Conservation (phyloP, 2,888 invertebrate species). For the Orgyia antiqua region DNA sequence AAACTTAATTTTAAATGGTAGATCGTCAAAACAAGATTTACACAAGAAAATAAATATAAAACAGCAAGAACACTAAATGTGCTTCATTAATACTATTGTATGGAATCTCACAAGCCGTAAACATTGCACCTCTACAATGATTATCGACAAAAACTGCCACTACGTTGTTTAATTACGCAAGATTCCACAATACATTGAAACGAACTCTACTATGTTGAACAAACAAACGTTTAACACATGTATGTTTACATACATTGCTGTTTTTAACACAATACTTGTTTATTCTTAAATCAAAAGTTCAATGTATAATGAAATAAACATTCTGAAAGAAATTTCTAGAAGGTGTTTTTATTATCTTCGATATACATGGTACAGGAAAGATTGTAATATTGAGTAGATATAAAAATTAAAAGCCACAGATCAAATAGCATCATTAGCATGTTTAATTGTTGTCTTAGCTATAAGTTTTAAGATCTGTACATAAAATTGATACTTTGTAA, state of each 20-base stretch:
- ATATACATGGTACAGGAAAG: slow-evolving; percentile 3
- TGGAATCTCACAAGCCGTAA: slow-evolving; percentile 44
- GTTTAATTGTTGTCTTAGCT: slow-evolving; percentile 30
- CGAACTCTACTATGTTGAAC: slow-evolving; percentile 34
- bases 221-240: slow-evolving; percentile 10
- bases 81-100: slow-evolving; percentile 58
- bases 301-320: slow-evolving; percentile 7
- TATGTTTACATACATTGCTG: slow-evolving; percentile 13
- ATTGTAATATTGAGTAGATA: slow-evolving; percentile 37
- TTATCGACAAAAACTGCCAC: slow-evolving; percentile 64
- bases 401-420: slow-evolving; percentile 41
- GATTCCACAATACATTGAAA: slow-evolving; percentile 59
- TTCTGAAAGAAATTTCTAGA: not conserved
- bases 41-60: slow-evolving; percentile 23
- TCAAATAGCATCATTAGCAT: slow-evolving; percentile 43
- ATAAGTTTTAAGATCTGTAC: slow-evolving; percentile 44
- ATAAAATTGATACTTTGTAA: too few species aligned
- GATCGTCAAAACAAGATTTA: slow-evolving; percentile 5
- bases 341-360: not conserved
- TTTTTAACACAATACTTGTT: not conserved
- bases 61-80: slow-evolving; percentile 32
- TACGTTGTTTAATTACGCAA: slow-evolving; percentile 64
- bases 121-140: slow-evolving; percentile 39
- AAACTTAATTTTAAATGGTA: slow-evolving; percentile 10
- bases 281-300: slow-evolving; percentile 1